A percentile compares a stretch with the other conserved stretches of the same genome.
Conservation (phyloP, 2,888 invertebrate genomes). For the Drosophila paranaensis region DNA sequence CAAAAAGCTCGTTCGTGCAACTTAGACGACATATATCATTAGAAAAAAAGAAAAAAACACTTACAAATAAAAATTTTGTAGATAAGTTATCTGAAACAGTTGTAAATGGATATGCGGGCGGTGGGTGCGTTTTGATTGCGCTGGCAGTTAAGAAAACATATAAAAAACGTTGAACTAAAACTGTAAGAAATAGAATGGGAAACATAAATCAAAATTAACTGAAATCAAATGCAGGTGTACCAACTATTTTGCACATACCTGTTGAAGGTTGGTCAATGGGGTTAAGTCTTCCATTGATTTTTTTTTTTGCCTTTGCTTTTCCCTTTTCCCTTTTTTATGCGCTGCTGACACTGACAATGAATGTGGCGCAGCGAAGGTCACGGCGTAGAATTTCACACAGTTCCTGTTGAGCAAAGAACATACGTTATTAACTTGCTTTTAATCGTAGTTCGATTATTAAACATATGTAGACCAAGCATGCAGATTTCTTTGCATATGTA, state of each 20-base stretch:
- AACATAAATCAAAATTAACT: constrained; percentile 23
- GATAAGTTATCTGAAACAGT: constrained; percentile 28
- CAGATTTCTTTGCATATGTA: neutral
- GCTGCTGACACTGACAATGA: constrained; percentile 64
- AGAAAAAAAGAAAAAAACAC: constrained; percentile 15
- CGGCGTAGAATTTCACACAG: constrained; percentile 33
- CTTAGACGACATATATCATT: neutral
- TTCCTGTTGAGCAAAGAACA: constrained; percentile 36
- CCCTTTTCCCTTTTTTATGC: constrained; percentile 9
- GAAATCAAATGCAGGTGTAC: constrained; percentile 21
- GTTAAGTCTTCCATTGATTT: constrained; percentile 81
- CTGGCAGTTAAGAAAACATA: constrained; percentile 44
- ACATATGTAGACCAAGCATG: constrained; percentile 14
- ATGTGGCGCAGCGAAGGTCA: constrained; percentile 64
- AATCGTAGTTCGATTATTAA: neutral
- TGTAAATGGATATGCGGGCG: constrained; percentile 36
- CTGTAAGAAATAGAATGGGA: constrained; percentile 42
- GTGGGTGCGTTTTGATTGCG: constrained; percentile 14
- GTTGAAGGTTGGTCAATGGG: constrained; percentile 76
- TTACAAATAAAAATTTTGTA: constrained; percentile 43
- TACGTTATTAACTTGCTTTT: neutral
- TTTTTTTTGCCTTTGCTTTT: constrained; percentile 60
- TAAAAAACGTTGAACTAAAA: constrained; percentile 51
- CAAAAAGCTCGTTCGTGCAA: neutral
- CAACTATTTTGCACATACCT: constrained; percentile 54